Evolutionary conservation across 2,888 invertebrate species (phyloP), one percentile per base, ranked within the genome.

Genomic region (Apamea anceps): DNA sequence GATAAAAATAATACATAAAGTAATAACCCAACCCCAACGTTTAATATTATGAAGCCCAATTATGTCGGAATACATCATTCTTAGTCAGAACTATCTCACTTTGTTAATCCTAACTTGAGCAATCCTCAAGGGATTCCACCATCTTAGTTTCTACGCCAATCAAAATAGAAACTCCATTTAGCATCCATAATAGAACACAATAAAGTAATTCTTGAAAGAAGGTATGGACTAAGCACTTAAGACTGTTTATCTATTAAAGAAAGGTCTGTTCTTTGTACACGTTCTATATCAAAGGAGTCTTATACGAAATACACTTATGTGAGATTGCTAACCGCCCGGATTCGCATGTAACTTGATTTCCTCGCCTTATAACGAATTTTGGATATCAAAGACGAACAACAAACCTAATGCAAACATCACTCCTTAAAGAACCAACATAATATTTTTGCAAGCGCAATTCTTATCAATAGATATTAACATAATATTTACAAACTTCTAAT

Each of bases 331-430:
- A 79, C 74, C 65, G 48, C 84, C 63, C 63, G 62, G 67, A 66
- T 82, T 81, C 42, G 48, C 73, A 70, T 68, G 63, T 79, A 85
- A 87, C 77, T 79, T 77, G 73, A 81, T 87, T 87, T 83, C 66
- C 45, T 79, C 72, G 65, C 60, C 62, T 72, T 77, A 48, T 15
- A 67, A 45, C 54, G 12, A 80, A 70, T 82, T 60, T 73, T 65
- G 60, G 72, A 79, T 77, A 82, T 84, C 77, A 84, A 86, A 86
- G 78, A 42, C 75, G 70, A 79, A 72, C 51, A 75, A 63, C 57
- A 54, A 72, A 75, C 65, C 32, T 76, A 71, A 42, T 42, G 42
- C 7, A 42, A 42, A 42, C 42, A 42, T 42, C 42, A 42, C 42
- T 42, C 42, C 42, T 42, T 42, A 42, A 42, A 42, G 42, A 42